Percentiles rank a stretch among this genome's conserved stretches.
These are phyloP conservation scores for Drosophila sordidula DNA, from an alignment of 2,888 invertebrate genomes.

Conservation along the genomic window DNA sequence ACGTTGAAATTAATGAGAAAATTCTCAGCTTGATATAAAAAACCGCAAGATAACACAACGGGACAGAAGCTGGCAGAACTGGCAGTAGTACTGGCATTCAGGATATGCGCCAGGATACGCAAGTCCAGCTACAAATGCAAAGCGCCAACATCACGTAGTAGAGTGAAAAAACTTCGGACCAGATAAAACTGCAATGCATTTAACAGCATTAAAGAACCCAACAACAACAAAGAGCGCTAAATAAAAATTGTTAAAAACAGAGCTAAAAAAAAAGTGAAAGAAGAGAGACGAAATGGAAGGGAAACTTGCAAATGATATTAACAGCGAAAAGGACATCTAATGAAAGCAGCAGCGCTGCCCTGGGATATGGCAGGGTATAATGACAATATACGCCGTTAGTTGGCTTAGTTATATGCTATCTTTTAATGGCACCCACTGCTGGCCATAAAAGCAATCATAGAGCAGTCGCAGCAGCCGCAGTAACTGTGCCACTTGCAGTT, in stretches of 20 bases:
- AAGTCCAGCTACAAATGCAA: slow-evolving; percentile 64
- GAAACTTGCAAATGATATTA: slow-evolving; percentile 60
- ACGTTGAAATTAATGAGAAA: slow-evolving; percentile 80
- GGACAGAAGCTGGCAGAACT: slow-evolving; percentile 20
- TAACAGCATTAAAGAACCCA: slow-evolving; percentile 59
- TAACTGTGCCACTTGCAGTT: slow-evolving; percentile 49
- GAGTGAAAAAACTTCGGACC: slow-evolving; percentile 49
- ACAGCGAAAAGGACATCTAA: slow-evolving; percentile 39
- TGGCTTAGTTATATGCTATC: slow-evolving; percentile 57
- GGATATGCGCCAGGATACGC: slow-evolving; percentile 51
- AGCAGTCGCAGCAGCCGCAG: slow-evolving; percentile 16
- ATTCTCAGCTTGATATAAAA: slow-evolving; percentile 75
- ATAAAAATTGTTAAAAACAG: slow-evolving; percentile 54
- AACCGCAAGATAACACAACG: slow-evolving; percentile 72
- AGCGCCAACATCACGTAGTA: slow-evolving; percentile 57
- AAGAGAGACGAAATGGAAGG: slow-evolving; percentile 4
- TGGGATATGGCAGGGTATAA: slow-evolving; percentile 30
- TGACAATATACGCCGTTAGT: slow-evolving; percentile 54
- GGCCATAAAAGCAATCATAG: slow-evolving; percentile 52
- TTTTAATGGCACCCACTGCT: slow-evolving; percentile 63
- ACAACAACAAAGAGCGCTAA: slow-evolving; percentile 43
- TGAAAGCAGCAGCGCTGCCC: slow-evolving; percentile 21
- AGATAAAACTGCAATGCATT: slow-evolving; percentile 75
- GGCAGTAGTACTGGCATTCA: slow-evolving; percentile 28
- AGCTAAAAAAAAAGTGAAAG: slow-evolving; percentile 3